Evolutionary conservation across 2,113 vertebrate genomes (phyloP), one percentile per base, ranked within the genome.

Genomic region (Sebastes fasciatus): DNA sequence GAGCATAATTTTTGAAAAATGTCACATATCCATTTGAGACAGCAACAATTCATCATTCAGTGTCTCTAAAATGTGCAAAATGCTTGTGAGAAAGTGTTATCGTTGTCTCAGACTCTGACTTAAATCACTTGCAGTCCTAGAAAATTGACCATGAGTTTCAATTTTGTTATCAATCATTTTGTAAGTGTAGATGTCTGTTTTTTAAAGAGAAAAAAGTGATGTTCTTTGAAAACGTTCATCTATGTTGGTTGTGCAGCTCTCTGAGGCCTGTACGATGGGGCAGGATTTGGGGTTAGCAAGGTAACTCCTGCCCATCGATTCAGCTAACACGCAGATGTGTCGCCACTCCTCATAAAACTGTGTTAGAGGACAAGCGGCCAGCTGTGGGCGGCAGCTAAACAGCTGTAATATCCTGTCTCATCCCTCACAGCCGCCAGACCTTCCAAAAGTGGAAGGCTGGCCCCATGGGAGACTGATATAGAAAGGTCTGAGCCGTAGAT

Each of bases 91-190:
- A 42, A 68, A 16, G 52, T 57, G 43, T 58, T 7, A 42, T 21
- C 54, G 16, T 67, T 66, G 21, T 54, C 62, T 76, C 34, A 43
- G 40, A 6, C 57, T 19, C 26, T 40, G 61, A 76, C 23, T 67
- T 46, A 67, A 77, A 60, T 77, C 42, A 58, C 75, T 40, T 49
- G 26, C 26, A 19, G 49, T 64, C 74, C 52, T 57, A 19, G 40
- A 76, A 65, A 57, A 77, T 66, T 13, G 23, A 65, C 48, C 34
- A 19, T 26, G 10, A 48, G 45, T 51, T 16, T 42, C 7, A 49
- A 19, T 60, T 69, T 60, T 51, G 46, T 14, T 26, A 52, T 79
- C 46, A 79, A 26, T 79, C 66, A 79, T 55, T 63, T 43, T 51
- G 4, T 60, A 57, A 65, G 26, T 42, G 60, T 21, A 21, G 46